phyloP scores from a whole-genome alignment of 2,113 vertebrate species.

The Copsychus sechellarum region DNA sequence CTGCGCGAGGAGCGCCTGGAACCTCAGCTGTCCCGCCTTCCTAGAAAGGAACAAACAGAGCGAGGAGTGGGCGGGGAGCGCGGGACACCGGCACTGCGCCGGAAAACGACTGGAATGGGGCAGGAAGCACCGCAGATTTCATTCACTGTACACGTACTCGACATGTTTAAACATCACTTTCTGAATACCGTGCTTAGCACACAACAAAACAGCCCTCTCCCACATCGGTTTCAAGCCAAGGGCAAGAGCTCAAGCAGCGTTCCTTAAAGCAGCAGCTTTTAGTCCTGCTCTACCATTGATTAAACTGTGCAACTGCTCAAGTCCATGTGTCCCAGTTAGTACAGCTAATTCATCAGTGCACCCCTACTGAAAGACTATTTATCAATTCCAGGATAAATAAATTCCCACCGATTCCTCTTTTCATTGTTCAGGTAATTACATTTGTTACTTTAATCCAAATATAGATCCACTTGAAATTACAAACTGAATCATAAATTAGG shows the following conservation, averaged over 20 bases:
- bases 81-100: neutral
- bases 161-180: neutral
- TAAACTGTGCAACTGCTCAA: neutral
- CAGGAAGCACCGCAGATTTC: neutral
- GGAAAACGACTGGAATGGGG: neutral
- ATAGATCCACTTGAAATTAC: neutral
- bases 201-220: neutral
- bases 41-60: neutral
- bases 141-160: neutral
- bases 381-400: neutral
- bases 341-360: neutral
- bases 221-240: neutral
- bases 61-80: accelerated
- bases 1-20: neutral
- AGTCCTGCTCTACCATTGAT: neutral
- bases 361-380: neutral
- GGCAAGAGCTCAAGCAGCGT: neutral
- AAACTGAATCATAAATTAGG: neutral
- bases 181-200: neutral
- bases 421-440: neutral
- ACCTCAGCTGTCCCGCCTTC: neutral
- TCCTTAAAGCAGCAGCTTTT: neutral
- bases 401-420: neutral
- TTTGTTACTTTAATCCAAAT: neutral
- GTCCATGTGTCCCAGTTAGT: neutral